Conservation (phyloP, 2,797 vertebrate species). For the Taenioides sp. region DNA sequence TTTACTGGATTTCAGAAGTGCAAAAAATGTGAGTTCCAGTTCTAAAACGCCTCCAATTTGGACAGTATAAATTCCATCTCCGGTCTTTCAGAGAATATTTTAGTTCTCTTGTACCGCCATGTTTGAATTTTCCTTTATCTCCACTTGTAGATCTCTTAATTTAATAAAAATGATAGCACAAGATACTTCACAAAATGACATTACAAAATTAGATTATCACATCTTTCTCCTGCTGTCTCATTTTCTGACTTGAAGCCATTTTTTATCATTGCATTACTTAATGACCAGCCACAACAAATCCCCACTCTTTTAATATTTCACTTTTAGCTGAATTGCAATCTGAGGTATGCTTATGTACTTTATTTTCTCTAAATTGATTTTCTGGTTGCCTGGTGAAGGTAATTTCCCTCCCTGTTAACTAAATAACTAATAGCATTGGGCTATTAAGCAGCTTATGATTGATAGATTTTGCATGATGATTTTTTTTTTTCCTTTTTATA, state of each 20-base stretch:
- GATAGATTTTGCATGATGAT: slow-evolving; percentile 49
- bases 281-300: slow-evolving; percentile 18
- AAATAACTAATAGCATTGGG: slow-evolving; percentile 37
- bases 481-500: too few relatives aligned
- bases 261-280: slow-evolving; percentile 22
- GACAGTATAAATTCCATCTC: too few relatives aligned
- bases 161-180: not conserved
- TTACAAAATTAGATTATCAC: not conserved
- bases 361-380: slow-evolving; percentile 43
- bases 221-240: slow-evolving; percentile 8
- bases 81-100: not conserved
- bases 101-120: not conserved
- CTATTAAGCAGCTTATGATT: slow-evolving; percentile 45
- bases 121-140: not conserved
- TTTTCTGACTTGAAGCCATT: slow-evolving; percentile 24
- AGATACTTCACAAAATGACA: not conserved
- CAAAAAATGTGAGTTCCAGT: too few relatives aligned
- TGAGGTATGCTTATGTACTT: slow-evolving; percentile 22
- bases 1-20: too few relatives aligned
- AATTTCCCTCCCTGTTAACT: slow-evolving; percentile 32
- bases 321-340: slow-evolving; percentile 30
- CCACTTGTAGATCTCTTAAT: not conserved
- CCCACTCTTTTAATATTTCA: slow-evolving; percentile 38
- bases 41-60: too few relatives aligned
- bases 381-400: slow-evolving; percentile 32